Conservation (phyloP, 2,113 vertebrate species). For the Cettia cetti region DNA sequence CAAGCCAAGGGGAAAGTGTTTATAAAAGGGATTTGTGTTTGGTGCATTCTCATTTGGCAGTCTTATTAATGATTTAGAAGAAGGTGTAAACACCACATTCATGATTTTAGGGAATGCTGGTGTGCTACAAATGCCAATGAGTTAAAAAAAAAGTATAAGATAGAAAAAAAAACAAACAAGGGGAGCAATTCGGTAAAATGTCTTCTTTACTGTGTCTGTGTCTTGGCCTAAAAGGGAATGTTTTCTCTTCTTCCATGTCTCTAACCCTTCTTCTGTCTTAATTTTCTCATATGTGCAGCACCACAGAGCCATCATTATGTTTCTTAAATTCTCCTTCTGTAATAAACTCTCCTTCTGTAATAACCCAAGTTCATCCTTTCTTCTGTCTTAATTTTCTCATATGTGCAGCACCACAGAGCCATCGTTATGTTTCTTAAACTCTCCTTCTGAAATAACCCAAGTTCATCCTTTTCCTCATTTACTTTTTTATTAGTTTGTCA, state of each 20-base stretch:
- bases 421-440: not conserved
- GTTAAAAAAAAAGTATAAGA: too few relatives aligned
- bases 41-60: constrained; percentile 25
- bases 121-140: not conserved
- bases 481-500: not conserved
- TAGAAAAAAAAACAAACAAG: fast-evolving
- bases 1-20: constrained; percentile 32
- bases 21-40: constrained; percentile 46
- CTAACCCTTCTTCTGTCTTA: not conserved
- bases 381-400: not conserved
- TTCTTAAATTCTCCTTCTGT: not conserved
- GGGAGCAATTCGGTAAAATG: not conserved
- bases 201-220: not conserved
- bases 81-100: constrained; percentile 34
- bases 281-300: not conserved
- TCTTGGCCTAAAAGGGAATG: not conserved
- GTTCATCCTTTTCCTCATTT: not conserved
- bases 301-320: not conserved
- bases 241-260: not conserved
- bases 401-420: not conserved
- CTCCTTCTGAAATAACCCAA: not conserved
- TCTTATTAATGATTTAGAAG: constrained; percentile 45
- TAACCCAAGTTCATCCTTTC: not conserved
- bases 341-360: not conserved
- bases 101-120: not conserved